A percentile compares a stretch with the other conserved stretches of the same genome.
phyloP scores from a whole-genome alignment of 2,888 invertebrate genomes.

The Eledona agricola region DNA sequence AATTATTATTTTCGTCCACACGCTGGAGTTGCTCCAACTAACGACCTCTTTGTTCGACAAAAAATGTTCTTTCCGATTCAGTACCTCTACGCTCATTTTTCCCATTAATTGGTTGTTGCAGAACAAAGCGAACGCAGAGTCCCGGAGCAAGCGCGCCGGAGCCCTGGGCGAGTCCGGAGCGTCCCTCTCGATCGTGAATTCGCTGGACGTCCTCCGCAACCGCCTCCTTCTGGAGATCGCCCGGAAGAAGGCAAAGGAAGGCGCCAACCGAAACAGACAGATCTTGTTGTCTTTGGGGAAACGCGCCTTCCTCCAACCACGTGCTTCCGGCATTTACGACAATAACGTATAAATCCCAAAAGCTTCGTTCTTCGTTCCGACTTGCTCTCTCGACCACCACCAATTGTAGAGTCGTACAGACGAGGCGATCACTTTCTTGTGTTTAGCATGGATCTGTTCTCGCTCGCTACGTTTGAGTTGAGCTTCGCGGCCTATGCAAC shows the following conservation, averaged over 20 bases:
- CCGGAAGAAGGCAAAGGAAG: slow-evolving; percentile 81
- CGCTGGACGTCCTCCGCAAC: slow-evolving; percentile 85
- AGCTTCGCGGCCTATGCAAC: slow-evolving; percentile 49
- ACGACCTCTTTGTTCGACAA: no score
- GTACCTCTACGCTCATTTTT: no score
- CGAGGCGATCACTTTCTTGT: no score
- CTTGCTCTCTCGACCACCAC: no score
- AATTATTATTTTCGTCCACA: no score
- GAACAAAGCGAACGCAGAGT: slow-evolving; percentile 40
- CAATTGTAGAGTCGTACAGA: no score
- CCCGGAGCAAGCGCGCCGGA: slow-evolving; percentile 45
- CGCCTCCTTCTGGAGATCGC: slow-evolving; percentile 83
- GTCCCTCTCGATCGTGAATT: slow-evolving; percentile 82
- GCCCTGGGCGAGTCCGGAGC: slow-evolving; percentile 47
- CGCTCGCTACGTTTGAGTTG: slow-evolving; percentile 37
- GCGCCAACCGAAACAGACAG: slow-evolving; percentile 77
- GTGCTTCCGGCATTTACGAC: slow-evolving; percentile 41
- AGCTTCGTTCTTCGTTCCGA: slow-evolving; percentile 17
- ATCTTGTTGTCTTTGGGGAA: slow-evolving; percentile 82
- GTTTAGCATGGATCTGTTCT: no score
- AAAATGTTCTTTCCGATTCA: no score
- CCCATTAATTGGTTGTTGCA: slow-evolving; percentile 36
- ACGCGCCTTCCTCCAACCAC: slow-evolving; percentile 61
- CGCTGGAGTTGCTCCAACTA: no score
- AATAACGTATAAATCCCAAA: slow-evolving; percentile 48